phyloP scores from a whole-genome alignment of 2,888 invertebrate genomes.

The Himalopsyche tibetana region DNA sequence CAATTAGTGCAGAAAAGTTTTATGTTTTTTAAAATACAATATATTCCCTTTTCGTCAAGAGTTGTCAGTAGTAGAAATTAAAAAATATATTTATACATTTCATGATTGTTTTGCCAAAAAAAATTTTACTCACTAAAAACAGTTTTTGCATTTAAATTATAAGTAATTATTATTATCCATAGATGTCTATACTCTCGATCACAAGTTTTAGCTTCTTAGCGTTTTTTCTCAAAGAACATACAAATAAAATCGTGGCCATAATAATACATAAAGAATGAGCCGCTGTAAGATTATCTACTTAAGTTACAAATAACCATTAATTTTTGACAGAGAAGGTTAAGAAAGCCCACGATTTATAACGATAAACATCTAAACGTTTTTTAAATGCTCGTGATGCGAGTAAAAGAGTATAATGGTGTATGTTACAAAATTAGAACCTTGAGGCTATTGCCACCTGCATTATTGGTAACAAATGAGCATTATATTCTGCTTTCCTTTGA shows the following conservation, averaged over 20 bases:
- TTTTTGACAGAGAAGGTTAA: slow-evolving; percentile 6
- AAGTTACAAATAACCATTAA: slow-evolving; percentile 10
- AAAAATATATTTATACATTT: no score
- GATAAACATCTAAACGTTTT: slow-evolving; percentile 8
- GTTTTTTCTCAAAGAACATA: not conserved
- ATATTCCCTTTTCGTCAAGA: no score
- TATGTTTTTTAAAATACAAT: no score
- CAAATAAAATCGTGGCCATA: not conserved
- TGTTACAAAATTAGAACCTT: not conserved
- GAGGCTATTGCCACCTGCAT: not conserved
- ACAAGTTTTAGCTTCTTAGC: not conserved
- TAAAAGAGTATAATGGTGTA: not conserved
- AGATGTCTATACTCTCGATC: not conserved
- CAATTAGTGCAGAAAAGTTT: no score
- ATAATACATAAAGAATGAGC: not conserved
- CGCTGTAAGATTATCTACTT: not conserved
- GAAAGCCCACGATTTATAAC: not conserved
- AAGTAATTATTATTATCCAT: no score
- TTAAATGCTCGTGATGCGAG: not conserved
- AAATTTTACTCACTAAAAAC: no score
- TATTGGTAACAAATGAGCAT: not conserved
- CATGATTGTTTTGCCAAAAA: no score
- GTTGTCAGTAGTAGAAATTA: no score
- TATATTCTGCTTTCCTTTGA: not conserved
- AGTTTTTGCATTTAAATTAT: no score